Percentiles rank a stretch among this genome's conserved stretches.
phyloP scores from a whole-genome alignment of 1,140 invertebrate species.

The Sarcophaga bullata region DNA sequence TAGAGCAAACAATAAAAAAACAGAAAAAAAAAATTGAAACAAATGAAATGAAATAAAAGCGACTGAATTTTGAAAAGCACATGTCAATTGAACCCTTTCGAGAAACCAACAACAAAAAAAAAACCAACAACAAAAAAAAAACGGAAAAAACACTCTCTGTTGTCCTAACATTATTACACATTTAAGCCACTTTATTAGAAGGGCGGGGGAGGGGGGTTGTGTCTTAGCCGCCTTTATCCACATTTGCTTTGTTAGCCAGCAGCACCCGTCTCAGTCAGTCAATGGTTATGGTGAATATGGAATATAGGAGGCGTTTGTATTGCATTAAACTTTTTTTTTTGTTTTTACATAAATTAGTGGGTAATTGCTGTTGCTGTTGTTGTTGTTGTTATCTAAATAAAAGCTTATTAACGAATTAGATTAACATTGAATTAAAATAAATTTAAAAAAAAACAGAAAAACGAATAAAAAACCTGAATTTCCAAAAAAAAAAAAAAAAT shows the following conservation, averaged over 20 bases:
- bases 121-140: neutral
- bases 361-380: neutral
- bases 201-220: no score
- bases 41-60: neutral
- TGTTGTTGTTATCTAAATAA: neutral
- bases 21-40: neutral
- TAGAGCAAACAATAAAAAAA: conserved; percentile 15
- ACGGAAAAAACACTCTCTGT: neutral
- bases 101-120: neutral
- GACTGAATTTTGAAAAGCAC: neutral
- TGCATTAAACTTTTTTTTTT: neutral
- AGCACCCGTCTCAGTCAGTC: neutral
- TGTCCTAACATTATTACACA: neutral
- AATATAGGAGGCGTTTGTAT: neutral
- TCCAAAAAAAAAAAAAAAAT: no score
- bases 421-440: conserved; percentile 16
- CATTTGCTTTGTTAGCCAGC: no score
- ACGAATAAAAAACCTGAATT: no score
- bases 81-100: conserved; percentile 10
- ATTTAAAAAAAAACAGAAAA: neutral
- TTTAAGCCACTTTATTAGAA: neutral
- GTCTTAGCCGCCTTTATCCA: neutral
- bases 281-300: neutral
- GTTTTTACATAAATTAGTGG: neutral
- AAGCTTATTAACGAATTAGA: conserved; percentile 15